Base-by-base conservation (phyloP, 1,140 invertebrate species). In the Tetranychus urticae region DNA sequence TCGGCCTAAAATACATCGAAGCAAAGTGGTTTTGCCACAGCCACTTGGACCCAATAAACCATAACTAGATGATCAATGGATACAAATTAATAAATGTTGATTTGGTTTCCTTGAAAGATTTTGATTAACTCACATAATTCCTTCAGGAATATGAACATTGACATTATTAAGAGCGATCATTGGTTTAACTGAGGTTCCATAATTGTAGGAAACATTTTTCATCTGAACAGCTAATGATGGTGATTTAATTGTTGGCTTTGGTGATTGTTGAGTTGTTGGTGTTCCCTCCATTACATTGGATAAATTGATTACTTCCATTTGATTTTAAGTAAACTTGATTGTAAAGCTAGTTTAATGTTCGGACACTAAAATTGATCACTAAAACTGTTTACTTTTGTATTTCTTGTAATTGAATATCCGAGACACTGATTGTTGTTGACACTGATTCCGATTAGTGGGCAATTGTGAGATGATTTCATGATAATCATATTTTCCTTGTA, bases 21-120 rank as follows among this genome's bases (percentile, higher is more conserved):
- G 47, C n/a, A 65, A 34, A 8, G 65, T 65, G 1, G 61, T 62
- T 45, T 66, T 66, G 10, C 65, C 65, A 58, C 65, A 65, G 1
- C 65, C 65, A 57, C 59, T 62, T 46, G 65, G 65, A 3, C 65
- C 65, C 14, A 66, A 52, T 12, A 66, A 47, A 33, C 59, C 59
- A 52, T 65, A 65, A 34, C 50, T 52, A 33, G 31, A 33, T n/a
- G 7, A 35, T 55, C 31, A 7, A 52, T 8, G 50, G 7, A 33
- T n/a, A n/a, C 8, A 47, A 3, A 47, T 47, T 3, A 14, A 47
- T 47, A 8, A 47, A 47, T 3, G 23, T 47, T 14, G 13, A 47
- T 47, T 12, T 14, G 46, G 13, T 3, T 47, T 47, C 2, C 2
- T 47, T 12, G 2, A n/a, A 14, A 47, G 23, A 47, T 47, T 14